Conservation (phyloP, 2,888 invertebrate genomes). For the Ethmia dodecea region DNA sequence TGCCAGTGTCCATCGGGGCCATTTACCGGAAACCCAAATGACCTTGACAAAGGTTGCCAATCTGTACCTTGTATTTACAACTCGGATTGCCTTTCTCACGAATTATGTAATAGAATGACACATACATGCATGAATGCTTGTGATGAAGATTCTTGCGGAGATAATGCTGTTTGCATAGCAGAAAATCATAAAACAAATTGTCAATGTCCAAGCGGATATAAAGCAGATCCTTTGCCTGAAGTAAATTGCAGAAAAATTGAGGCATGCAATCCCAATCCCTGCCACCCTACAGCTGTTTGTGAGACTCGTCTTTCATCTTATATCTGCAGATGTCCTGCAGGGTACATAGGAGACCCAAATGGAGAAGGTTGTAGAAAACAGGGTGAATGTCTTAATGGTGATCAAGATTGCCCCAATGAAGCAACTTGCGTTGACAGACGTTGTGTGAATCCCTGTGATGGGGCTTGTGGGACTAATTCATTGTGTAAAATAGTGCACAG, state of each 20-base stretch:
- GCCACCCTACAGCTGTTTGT: slow-evolving; percentile 89
- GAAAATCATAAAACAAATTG: slow-evolving; percentile 90
- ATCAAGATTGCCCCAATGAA: slow-evolving; percentile 86
- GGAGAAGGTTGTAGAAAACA: slow-evolving; percentile 86
- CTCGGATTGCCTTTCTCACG: slow-evolving; percentile 86
- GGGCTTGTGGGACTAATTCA: slow-evolving; percentile 89
- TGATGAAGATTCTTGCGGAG: slow-evolving; percentile 88
- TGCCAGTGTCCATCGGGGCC: slow-evolving; percentile 94
- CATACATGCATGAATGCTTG: slow-evolving; percentile 91
- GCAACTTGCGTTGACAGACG: slow-evolving; percentile 83
- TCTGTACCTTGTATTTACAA: slow-evolving; percentile 92
- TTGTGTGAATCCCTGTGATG: slow-evolving; percentile 89
- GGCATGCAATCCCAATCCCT: slow-evolving; percentile 86
- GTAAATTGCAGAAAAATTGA: slow-evolving; percentile 86
- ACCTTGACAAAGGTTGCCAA: slow-evolving; percentile 84
- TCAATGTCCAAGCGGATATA: slow-evolving; percentile 91
- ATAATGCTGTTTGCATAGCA: slow-evolving; percentile 91
- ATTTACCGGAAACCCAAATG: slow-evolving; percentile 91
- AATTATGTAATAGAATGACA: slow-evolving; percentile 89
- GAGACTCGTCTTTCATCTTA: slow-evolving; percentile 82
- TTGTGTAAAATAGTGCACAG: slow-evolving; percentile 87
- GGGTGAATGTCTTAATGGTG: slow-evolving; percentile 84
- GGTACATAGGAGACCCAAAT: slow-evolving; percentile 87
- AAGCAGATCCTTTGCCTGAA: slow-evolving; percentile 89
- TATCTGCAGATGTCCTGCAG: slow-evolving; percentile 87